Evolutionary conservation across 2,797 vertebrate species (phyloP).

Genomic region (Holocentrus rufus): DNA sequence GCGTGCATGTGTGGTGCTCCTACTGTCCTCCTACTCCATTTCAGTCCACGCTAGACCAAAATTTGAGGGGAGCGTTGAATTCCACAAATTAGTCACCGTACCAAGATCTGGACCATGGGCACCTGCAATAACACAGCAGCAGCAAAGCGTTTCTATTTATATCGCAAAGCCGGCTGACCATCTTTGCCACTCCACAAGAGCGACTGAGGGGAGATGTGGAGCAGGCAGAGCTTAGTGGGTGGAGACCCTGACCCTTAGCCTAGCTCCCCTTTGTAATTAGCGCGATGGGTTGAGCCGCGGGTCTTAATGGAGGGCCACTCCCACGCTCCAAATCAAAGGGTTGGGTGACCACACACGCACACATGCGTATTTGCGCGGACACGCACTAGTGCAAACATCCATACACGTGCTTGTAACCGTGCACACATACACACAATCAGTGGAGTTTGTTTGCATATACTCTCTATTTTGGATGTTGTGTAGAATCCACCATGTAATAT

Average conservation of each 20-base stretch:
- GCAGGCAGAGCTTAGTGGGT: slow-evolving; percentile 66
- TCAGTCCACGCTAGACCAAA: slow-evolving; percentile 39
- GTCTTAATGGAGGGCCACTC: slow-evolving; percentile 74
- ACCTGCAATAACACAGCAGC: slow-evolving; percentile 73
- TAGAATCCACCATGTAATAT: slow-evolving; percentile 1
- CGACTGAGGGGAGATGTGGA: slow-evolving; percentile 50
- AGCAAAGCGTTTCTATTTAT: slow-evolving; percentile 56
- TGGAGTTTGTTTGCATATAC: slow-evolving; percentile 41
- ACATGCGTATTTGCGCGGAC: slow-evolving; percentile 16
- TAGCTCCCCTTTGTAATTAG: slow-evolving; percentile 77
- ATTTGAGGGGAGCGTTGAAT: slow-evolving; percentile 58
- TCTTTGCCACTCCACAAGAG: slow-evolving; percentile 52
- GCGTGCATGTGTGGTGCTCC: slow-evolving; percentile 19
- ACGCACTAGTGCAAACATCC: slow-evolving; percentile 42
- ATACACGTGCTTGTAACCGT: slow-evolving; percentile 31
- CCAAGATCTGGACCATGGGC: slow-evolving; percentile 43
- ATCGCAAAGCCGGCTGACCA: slow-evolving; percentile 47
- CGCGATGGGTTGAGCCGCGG: slow-evolving; percentile 47
- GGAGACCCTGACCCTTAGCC: slow-evolving; percentile 74
- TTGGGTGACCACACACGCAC: slow-evolving; percentile 61
- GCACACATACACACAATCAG: slow-evolving; percentile 21
- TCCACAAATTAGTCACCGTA: slow-evolving; percentile 54
- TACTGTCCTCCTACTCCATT: slow-evolving; percentile 13
- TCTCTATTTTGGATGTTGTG: slow-evolving; percentile 38
- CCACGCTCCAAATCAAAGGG: slow-evolving; percentile 77